phyloP scores from a whole-genome alignment of 2,797 vertebrate species.

The Aulostomus chinensis region DNA sequence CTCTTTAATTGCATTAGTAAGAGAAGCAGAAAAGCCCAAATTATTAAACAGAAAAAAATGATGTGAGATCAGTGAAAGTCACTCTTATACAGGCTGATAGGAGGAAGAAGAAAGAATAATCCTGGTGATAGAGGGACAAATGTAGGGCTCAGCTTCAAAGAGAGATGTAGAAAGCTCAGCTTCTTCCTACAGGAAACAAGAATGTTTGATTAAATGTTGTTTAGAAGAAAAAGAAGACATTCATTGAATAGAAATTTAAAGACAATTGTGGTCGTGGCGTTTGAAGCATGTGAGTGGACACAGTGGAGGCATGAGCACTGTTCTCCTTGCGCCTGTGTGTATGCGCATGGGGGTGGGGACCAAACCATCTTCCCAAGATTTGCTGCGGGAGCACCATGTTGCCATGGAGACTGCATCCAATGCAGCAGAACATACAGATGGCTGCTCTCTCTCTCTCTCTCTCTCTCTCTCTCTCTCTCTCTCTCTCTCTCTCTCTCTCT shows the following conservation, averaged over 20 bases:
- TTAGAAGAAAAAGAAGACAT: too few species aligned
- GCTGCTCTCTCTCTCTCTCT: constrained; percentile 26
- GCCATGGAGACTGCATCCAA: constrained; percentile 80
- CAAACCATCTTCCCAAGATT: constrained; percentile 62
- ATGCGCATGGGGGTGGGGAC: constrained; percentile 55
- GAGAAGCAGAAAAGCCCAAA: constrained; percentile 25
- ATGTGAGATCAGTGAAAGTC: too few species aligned
- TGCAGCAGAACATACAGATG: constrained; percentile 72
- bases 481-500: constrained; percentile 32
- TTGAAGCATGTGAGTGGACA: not conserved
- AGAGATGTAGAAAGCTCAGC: too few species aligned
- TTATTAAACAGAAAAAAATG: constrained; percentile 22
- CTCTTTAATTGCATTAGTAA: constrained; percentile 11
- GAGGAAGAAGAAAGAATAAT: too few species aligned
- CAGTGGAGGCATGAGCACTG: constrained; percentile 11
- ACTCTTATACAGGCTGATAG: too few species aligned
- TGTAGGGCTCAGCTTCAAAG: too few species aligned
- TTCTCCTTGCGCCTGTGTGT: constrained; percentile 31
- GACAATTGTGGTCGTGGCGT: not conserved
- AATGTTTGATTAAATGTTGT: too few species aligned
- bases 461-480: constrained; percentile 13
- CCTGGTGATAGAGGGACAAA: too few species aligned
- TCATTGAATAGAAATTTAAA: too few species aligned
- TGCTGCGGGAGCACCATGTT: constrained; percentile 75
- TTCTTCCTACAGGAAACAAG: too few species aligned